Evolutionary conservation across 2,797 vertebrate genomes (phyloP).

Genomic region (Lepus townsendii): DNA sequence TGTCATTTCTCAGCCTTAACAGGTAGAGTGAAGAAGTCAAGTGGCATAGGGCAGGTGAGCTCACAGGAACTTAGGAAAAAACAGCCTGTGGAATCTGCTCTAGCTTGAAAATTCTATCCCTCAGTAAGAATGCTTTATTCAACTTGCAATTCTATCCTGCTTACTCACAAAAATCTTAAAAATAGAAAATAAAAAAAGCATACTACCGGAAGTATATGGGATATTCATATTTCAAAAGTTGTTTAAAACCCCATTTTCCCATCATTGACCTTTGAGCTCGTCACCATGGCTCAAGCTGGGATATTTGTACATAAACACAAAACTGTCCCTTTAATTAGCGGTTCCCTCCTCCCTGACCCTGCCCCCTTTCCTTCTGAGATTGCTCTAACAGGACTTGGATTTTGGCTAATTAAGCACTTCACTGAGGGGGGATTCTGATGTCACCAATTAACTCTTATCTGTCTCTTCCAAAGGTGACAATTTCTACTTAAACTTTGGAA

Average conservation of each 20-base stretch:
- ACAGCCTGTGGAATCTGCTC: not conserved
- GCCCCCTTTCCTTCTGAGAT: not conserved
- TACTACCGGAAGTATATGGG: not conserved
- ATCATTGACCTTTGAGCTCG: constrained; percentile 50
- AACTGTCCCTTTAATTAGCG: constrained; percentile 56
- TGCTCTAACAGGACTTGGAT: constrained; percentile 21
- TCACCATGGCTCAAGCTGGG: constrained; percentile 22
- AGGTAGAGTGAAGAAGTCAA: not conserved
- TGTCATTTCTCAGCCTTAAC: constrained; percentile 34
- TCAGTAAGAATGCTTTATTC: not conserved
- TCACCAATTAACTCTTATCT: constrained; percentile 76
- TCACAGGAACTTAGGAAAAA: not conserved
- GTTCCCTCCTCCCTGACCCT: not conserved
- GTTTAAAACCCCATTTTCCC: constrained; percentile 39
- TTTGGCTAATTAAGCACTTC: constrained; percentile 59
- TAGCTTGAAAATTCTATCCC: constrained; percentile 20
- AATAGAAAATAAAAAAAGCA: constrained; percentile 44
- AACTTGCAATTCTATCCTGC: constrained; percentile 1
- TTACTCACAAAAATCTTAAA: not conserved
- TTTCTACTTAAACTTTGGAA: constrained; percentile 68
- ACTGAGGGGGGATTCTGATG: constrained; percentile 44
- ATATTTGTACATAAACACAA: constrained; percentile 66
- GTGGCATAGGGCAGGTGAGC: not conserved
- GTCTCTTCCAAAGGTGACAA: constrained; percentile 66
- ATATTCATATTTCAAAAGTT: constrained; percentile 56